Evolutionary conservation across 1,140 invertebrate genomes (phyloP).

Genomic region (Platyscapa corneri): DNA sequence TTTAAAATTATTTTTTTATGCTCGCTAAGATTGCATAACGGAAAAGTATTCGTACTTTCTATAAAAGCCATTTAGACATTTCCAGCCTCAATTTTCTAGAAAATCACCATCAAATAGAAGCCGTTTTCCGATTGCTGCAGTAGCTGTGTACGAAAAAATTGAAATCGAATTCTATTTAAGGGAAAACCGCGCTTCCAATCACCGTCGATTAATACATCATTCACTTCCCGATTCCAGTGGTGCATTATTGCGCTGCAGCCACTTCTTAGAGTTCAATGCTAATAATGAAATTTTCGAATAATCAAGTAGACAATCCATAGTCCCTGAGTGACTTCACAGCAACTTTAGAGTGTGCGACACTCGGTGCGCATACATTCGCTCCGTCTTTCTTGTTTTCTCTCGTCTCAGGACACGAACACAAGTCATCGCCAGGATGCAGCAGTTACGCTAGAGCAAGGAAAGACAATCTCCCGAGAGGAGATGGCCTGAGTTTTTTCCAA

Average conservation of each 20-base stretch:
- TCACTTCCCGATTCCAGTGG: conserved; percentile 33
- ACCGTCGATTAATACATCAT: conserved; percentile 46
- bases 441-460: conserved; percentile 53
- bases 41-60: not conserved
- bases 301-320: conserved; percentile 70
- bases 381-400: not conserved
- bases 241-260: conserved; percentile 18
- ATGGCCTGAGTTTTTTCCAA: conserved; percentile 66
- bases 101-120: not conserved
- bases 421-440: not conserved
- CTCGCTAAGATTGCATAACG: no score
- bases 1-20: not conserved
- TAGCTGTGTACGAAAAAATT: not conserved
- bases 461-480: conserved; percentile 75
- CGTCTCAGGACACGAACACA: conserved; percentile 39
- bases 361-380: not conserved
- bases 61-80: not conserved
- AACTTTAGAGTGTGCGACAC: conserved; percentile 57
- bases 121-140: conserved; percentile 4
- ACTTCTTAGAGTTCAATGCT: conserved; percentile 53
- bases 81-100: not conserved
- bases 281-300: conserved; percentile 75
- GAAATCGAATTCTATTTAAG: conserved; percentile 40
- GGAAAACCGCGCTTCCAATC: conserved; percentile 44
- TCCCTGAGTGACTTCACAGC: conserved; percentile 68